These are phyloP conservation scores for Pocillopora grandis DNA, from an alignment of 92 coral and sea anemone species.

Conservation along the genomic window DNA sequence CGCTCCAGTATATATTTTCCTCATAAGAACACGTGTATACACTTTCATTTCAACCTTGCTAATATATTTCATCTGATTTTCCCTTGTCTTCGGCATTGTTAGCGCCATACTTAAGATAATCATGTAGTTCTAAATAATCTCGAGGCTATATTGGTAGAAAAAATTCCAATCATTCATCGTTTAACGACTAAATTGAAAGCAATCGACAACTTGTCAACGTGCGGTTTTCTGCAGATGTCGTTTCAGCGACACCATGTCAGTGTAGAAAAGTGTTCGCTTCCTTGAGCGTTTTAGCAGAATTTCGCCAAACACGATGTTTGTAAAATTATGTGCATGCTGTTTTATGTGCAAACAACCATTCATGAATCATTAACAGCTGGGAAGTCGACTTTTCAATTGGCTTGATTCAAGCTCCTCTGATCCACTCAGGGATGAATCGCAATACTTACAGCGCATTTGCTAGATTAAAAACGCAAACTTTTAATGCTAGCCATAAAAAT, in stretches of 20 bases:
- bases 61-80: too few relatives aligned
- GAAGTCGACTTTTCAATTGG: neutral
- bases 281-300: neutral
- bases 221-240: neutral
- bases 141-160: slow-evolving; percentile 2
- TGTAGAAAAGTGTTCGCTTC: neutral
- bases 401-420: neutral
- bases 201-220: neutral
- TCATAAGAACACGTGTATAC: too few relatives aligned
- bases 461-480: neutral
- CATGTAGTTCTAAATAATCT: neutral
- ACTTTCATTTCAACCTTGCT: too few relatives aligned
- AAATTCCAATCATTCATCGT: neutral
- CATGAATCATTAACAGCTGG: slow-evolving; percentile 18
- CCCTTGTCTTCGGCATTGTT: neutral
- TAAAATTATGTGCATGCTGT: neutral
- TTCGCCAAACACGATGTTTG: neutral
- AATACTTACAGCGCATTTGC: neutral
- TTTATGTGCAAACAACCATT: slow-evolving; percentile 15
- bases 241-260: neutral
- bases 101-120: neutral
- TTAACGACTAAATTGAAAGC: neutral
- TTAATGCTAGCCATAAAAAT: neutral
- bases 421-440: neutral
- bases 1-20: too few relatives aligned